Percentiles rank a stretch among this genome's conserved stretches.
Evolutionary conservation across 2,888 invertebrate genomes (phyloP).

Genomic region (Ornithoptera alexandrae): DNA sequence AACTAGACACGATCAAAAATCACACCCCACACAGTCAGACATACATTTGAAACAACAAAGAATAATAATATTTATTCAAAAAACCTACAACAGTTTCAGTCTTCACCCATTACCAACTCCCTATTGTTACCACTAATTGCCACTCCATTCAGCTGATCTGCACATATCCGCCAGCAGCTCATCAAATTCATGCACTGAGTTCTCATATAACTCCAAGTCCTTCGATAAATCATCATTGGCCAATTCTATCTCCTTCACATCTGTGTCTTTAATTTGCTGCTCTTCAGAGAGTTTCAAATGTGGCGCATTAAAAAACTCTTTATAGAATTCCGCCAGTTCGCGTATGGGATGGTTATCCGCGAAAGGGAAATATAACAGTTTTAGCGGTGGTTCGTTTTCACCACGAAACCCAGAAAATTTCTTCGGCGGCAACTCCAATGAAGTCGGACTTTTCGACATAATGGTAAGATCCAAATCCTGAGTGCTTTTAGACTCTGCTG

Average conservation of each 20-base stretch:
- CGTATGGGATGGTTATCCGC: slow-evolving; percentile 85
- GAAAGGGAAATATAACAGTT: slow-evolving; percentile 87
- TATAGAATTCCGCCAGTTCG: slow-evolving; percentile 89
- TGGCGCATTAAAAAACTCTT: slow-evolving; percentile 88
- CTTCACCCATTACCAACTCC: slow-evolving; percentile 40
- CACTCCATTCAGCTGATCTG: slow-evolving; percentile 82
- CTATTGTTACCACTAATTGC: slow-evolving; percentile 50
- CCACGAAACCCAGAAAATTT: slow-evolving; percentile 67
- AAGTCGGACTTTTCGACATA: slow-evolving; percentile 64
- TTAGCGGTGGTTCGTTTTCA: slow-evolving; percentile 83
- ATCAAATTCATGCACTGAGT: slow-evolving; percentile 86
- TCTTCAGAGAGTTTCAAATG: slow-evolving; percentile 63
- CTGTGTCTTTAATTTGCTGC: slow-evolving; percentile 32
- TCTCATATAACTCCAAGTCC: slow-evolving; percentile 87
- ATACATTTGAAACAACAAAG: slow-evolving; percentile 27
- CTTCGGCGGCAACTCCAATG: slow-evolving; percentile 66
- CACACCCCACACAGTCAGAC: slow-evolving; percentile 20
- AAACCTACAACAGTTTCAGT: slow-evolving; percentile 38
- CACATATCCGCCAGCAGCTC: slow-evolving; percentile 86
- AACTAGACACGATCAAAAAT: slow-evolving; percentile 18
- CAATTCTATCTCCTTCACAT: slow-evolving; percentile 49
- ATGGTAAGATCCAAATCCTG: slow-evolving; percentile 56
- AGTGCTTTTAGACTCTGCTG: slow-evolving; percentile 57
- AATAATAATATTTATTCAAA: slow-evolving; percentile 32
- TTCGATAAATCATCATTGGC: slow-evolving; percentile 82